phyloP scores from a whole-genome alignment of 2,888 invertebrate species.

The Saturnia pavonia region DNA sequence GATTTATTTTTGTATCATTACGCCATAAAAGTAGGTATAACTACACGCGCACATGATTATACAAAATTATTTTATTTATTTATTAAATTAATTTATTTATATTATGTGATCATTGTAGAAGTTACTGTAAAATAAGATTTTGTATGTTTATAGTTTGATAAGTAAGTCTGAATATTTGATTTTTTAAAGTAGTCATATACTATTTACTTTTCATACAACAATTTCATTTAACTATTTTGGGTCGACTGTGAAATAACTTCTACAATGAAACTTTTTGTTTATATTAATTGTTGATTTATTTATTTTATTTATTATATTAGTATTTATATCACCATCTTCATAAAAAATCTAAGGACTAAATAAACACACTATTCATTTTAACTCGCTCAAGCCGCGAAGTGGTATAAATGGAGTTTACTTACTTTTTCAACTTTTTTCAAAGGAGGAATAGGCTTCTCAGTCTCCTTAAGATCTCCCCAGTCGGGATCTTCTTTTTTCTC shows the following conservation, averaged over 20 bases:
- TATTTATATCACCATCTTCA: constrained; percentile 20
- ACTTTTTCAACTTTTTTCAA: constrained; percentile 97
- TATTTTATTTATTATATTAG: constrained; percentile 26
- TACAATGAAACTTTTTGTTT: constrained; percentile 14
- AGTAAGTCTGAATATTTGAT: too few species aligned
- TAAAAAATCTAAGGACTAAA: neutral
- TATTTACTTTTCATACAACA: neutral
- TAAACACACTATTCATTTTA: neutral
- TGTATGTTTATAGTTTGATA: too few species aligned
- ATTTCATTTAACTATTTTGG: neutral
- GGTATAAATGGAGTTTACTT: constrained; percentile 56
- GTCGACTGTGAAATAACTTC: constrained; percentile 1
- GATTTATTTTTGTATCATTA: too few species aligned
- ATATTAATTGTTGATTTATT: constrained; percentile 1
- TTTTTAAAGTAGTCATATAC: too few species aligned
- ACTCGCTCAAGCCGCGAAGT: neutral
- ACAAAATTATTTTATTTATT: too few species aligned
- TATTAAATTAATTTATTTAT: constrained; percentile 35
- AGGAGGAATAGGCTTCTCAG: constrained; percentile 91
- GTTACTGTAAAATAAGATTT: constrained; percentile 25
- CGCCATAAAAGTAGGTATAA: too few species aligned
- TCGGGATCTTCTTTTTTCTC: constrained; percentile 95
- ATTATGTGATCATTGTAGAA: constrained; percentile 46
- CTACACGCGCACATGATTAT: too few species aligned
- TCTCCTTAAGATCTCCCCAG: constrained; percentile 96